phyloP scores from a whole-genome alignment of 2,888 invertebrate genomes.

The Desoria tigrina region DNA sequence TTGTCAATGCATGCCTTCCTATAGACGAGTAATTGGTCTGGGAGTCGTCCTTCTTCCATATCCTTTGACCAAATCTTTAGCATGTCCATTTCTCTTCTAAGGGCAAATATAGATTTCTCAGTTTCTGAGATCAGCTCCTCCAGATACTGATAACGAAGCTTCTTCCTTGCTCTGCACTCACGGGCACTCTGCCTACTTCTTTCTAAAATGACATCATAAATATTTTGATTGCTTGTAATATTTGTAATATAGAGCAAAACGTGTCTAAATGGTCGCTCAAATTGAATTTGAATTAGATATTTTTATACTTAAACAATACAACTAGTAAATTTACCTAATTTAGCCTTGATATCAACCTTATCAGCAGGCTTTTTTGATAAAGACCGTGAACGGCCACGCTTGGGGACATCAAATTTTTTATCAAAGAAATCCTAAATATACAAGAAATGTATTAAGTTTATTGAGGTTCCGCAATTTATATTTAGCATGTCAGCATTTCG shows the following conservation, averaged over 20 bases:
- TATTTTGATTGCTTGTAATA: no score
- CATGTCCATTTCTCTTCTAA: conserved; percentile 86
- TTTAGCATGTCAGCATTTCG: neutral
- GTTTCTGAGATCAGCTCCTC: conserved; percentile 92
- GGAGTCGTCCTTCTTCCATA: conserved; percentile 75
- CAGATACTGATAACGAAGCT: conserved; percentile 92
- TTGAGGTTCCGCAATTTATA: neutral
- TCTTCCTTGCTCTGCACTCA: conserved; percentile 95
- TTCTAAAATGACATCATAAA: conserved; percentile 66
- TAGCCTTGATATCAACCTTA: conserved; percentile 91
- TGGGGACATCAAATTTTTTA: conserved; percentile 70
- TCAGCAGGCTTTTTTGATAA: conserved; percentile 72
- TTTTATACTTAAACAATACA: no score
- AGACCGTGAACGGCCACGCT: conserved; percentile 81
- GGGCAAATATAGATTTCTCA: conserved; percentile 84
- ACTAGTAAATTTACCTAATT: conserved; percentile 70
- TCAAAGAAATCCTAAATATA: conserved; percentile 17
- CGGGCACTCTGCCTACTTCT: conserved; percentile 94
- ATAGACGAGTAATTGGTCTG: conserved; percentile 67
- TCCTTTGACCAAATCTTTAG: conserved; percentile 75
- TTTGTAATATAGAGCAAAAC: conserved; percentile 21
- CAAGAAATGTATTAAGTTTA: conserved; percentile 3
- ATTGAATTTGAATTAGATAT: neutral
- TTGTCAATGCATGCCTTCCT: conserved; percentile 55
- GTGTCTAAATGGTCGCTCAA: conserved; percentile 11